phyloP scores from a whole-genome alignment of 2,888 invertebrate species.

The Drosophila melanocephala region DNA sequence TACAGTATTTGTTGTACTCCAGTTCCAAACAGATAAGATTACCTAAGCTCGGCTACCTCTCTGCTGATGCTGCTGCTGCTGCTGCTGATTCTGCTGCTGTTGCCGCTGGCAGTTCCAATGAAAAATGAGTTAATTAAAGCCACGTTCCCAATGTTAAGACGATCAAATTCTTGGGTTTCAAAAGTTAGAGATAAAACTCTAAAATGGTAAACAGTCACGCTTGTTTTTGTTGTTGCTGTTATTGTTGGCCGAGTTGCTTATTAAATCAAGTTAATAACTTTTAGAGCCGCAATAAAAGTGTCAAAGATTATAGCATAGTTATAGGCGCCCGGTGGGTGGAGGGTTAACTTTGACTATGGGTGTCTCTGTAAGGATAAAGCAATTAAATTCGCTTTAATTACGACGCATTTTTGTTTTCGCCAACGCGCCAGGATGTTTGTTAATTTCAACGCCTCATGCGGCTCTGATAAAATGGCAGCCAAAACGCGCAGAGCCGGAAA shows the following conservation, averaged over 20 bases:
- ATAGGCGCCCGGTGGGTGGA: slow-evolving; percentile 41
- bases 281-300: slow-evolving; percentile 83
- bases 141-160: slow-evolving; percentile 69
- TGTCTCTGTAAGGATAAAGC: slow-evolving; percentile 61
- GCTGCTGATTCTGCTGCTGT: not conserved
- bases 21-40: slow-evolving; percentile 67
- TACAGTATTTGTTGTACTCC: slow-evolving; percentile 38
- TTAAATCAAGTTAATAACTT: slow-evolving; percentile 85
- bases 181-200: slow-evolving; percentile 66
- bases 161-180: slow-evolving; percentile 71
- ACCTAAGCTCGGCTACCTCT: slow-evolving; percentile 38
- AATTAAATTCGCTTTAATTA: slow-evolving; percentile 80
- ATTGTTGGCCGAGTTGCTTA: slow-evolving; percentile 71
- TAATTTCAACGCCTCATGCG: slow-evolving; percentile 80
- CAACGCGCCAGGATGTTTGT: slow-evolving; percentile 65
- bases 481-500: slow-evolving; percentile 77
- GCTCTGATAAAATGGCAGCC: slow-evolving; percentile 73
- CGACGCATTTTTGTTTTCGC: slow-evolving; percentile 65
- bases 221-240: slow-evolving; percentile 31
- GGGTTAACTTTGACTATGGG: not conserved
- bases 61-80: slow-evolving; percentile 1
- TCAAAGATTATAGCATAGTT: slow-evolving; percentile 83
- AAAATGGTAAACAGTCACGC: slow-evolving; percentile 67
- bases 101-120: slow-evolving; percentile 79
- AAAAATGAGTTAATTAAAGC: slow-evolving; percentile 85